Evolutionary conservation across 2,888 invertebrate genomes (phyloP).

Genomic region (Dione juno): DNA sequence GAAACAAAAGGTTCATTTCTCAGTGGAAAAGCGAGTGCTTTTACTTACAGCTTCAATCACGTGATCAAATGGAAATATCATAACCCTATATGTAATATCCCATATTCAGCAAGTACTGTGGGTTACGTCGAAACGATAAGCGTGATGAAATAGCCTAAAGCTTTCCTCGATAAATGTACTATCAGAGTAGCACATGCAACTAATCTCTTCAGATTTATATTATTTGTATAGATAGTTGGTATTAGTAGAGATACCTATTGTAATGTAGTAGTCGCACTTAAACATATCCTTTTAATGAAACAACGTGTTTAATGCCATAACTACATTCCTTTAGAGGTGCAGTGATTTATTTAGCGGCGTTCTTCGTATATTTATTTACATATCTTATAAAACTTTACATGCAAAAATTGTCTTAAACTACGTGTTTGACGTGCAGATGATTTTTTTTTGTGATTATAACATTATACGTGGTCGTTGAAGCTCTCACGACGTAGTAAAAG

Average conservation of each 20-base stretch:
- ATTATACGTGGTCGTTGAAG: constrained; percentile 53
- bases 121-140: too few relatives aligned
- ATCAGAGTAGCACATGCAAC: background rate
- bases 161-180: too few relatives aligned
- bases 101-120: too few relatives aligned
- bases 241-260: too few relatives aligned
- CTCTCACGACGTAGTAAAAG: constrained; percentile 52
- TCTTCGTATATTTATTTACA: background rate
- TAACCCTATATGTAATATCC: too few relatives aligned
- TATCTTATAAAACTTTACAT: constrained; percentile 24
- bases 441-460: constrained; percentile 37
- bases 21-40: too few relatives aligned
- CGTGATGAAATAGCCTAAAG: too few relatives aligned
- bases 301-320: background rate
- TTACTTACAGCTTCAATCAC: too few relatives aligned
- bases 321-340: background rate
- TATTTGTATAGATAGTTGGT: too few relatives aligned
- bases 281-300: too few relatives aligned
- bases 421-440: constrained; percentile 52
- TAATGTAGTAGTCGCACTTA: background rate
- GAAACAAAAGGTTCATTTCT: background rate
- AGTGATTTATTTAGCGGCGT: constrained; percentile 18
- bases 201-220: too few relatives aligned
- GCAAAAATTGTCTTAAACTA: constrained; percentile 56
- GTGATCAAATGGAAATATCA: too few relatives aligned